A percentile compares a stretch with the other conserved stretches of the same genome.
Evolutionary conservation across 2,888 invertebrate genomes (phyloP).

Genomic region (Acrobasis consociella): DNA sequence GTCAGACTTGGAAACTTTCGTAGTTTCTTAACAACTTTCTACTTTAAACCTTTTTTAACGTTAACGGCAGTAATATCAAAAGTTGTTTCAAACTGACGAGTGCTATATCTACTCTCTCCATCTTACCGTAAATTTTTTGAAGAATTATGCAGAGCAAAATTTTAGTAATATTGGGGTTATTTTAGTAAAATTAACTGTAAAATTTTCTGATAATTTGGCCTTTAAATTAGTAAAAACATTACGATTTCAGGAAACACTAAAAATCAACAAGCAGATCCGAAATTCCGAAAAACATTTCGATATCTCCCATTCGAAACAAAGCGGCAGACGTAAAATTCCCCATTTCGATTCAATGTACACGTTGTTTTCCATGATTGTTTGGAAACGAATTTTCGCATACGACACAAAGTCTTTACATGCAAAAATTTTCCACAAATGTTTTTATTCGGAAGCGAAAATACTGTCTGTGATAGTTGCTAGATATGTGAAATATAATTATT

Average conservation of each 20-base stretch:
- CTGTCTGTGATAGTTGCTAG: conserved; percentile 23
- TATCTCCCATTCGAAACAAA: conserved; percentile 22
- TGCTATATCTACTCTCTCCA: background rate
- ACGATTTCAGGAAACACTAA: conserved; percentile 3
- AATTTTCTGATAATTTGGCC: background rate
- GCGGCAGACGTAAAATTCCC: conserved; percentile 22
- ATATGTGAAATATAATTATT: conserved; percentile 30
- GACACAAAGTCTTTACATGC: conserved; percentile 23
- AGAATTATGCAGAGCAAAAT: background rate
- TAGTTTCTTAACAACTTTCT: conserved; percentile 41
- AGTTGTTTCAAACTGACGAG: conserved; percentile 18
- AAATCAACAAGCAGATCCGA: conserved; percentile 3
- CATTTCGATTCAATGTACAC: conserved; percentile 23
- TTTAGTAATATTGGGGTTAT: background rate
- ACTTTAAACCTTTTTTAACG: conserved; percentile 33
- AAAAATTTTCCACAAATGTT: conserved; percentile 10
- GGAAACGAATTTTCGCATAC: conserved; percentile 23
- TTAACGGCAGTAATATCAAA: conserved; percentile 13
- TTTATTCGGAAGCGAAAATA: conserved; percentile 5
- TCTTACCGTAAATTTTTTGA: background rate
- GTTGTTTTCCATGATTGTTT: conserved; percentile 24
- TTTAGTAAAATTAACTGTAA: background rate
- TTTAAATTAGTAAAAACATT: background rate
- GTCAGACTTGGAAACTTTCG: conserved; percentile 47
- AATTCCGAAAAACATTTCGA: conserved; percentile 22